These are phyloP conservation scores for Neogale vison DNA, from an alignment of 2,113 vertebrate genomes.

Conservation along the genomic window DNA sequence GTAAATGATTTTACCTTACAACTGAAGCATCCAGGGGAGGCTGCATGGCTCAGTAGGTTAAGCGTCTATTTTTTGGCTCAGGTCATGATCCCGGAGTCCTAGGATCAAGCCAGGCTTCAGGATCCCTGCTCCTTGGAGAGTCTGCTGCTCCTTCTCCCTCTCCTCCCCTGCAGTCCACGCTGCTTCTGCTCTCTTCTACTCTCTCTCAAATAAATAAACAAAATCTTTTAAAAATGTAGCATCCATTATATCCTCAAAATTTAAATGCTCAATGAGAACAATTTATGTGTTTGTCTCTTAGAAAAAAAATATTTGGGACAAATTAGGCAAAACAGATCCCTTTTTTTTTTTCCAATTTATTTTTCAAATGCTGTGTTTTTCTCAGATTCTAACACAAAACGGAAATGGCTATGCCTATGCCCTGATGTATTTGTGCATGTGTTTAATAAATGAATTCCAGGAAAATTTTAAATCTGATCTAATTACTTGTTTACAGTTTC, in stretches of 20 bases:
- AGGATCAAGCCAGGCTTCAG: background rate
- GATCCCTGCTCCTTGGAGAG: background rate
- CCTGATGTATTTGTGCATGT: background rate
- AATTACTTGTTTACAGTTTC: background rate
- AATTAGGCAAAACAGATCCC: background rate
- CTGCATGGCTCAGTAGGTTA: background rate
- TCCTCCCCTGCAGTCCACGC: background rate
- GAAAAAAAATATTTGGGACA: background rate
- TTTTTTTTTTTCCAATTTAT: background rate
- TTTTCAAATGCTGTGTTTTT: background rate
- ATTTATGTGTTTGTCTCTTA: background rate
- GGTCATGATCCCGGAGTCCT: background rate
- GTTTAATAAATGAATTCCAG: background rate
- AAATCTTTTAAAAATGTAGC: background rate
- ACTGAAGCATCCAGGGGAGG: background rate
- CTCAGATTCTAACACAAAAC: background rate
- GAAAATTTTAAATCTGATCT: background rate
- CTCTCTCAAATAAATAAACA: background rate
- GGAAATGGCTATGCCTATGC: background rate
- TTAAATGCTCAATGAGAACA: conserved; percentile 27
- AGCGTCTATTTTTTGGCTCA: background rate
- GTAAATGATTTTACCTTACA: background rate
- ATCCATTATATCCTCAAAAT: background rate
- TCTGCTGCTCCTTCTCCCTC: background rate
- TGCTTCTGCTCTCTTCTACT: background rate